Evolutionary conservation across 2,888 invertebrate species (phyloP).

Genomic region (Helleia helle): DNA sequence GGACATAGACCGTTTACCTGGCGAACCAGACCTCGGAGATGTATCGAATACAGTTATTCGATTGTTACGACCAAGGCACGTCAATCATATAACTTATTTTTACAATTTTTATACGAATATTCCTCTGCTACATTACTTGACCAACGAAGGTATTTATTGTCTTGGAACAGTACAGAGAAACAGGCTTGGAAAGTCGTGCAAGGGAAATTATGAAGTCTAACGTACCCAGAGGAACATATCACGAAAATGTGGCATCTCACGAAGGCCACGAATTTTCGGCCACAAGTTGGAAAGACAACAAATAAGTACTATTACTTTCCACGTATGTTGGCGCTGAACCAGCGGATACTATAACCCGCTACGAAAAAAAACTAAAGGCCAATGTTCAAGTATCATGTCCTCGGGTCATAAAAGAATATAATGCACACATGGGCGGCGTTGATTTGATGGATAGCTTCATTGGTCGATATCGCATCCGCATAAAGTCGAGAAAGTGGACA

Average conservation of each 20-base stretch:
- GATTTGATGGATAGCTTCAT: slow-evolving; percentile 30
- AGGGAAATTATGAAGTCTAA: slow-evolving; percentile 27
- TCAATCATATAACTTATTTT: slow-evolving; percentile 27
- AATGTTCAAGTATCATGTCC: slow-evolving; percentile 30
- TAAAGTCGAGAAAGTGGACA: slow-evolving; percentile 30
- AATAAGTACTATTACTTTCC: slow-evolving; percentile 29
- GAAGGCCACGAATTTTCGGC: slow-evolving; percentile 27
- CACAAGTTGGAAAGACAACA: slow-evolving; percentile 31
- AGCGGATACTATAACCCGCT: slow-evolving; percentile 25
- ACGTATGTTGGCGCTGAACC: slow-evolving; percentile 33
- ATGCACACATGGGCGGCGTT: slow-evolving; percentile 24
- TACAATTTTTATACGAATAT: slow-evolving; percentile 31
- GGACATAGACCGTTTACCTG: slow-evolving; percentile 20
- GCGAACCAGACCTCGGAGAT: slow-evolving; percentile 22
- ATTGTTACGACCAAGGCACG: slow-evolving; percentile 21
- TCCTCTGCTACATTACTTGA: slow-evolving; percentile 28
- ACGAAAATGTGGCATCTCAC: slow-evolving; percentile 29
- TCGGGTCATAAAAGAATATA: slow-evolving; percentile 27
- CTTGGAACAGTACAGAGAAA: slow-evolving; percentile 32
- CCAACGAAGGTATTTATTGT: slow-evolving; percentile 30
- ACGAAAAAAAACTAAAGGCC: slow-evolving; percentile 29
- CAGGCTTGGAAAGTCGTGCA: slow-evolving; percentile 28
- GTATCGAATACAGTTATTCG: slow-evolving; percentile 20
- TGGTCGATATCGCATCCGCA: slow-evolving; percentile 28
- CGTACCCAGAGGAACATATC: slow-evolving; percentile 29